A percentile compares a stretch with the other conserved stretches of the same genome.
phyloP scores from a whole-genome alignment of 1,140 invertebrate genomes.

The Coptotermes formosanus region DNA sequence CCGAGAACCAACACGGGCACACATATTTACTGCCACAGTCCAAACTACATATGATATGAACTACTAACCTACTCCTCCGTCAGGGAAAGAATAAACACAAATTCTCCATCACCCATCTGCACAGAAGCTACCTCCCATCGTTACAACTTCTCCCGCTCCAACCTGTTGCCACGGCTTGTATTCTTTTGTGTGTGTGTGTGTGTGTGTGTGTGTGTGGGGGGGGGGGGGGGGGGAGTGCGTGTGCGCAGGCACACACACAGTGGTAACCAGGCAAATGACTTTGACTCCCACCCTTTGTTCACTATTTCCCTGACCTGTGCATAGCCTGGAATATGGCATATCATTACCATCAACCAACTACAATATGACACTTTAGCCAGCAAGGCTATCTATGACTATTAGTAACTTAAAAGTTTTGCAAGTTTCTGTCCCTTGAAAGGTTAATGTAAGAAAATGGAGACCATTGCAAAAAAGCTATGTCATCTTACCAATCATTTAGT shows the following conservation, averaged over 20 bases:
- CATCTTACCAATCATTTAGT: not conserved
- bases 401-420: not conserved
- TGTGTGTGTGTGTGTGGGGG: no score
- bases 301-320: no score
- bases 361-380: not conserved
- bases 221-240: no score
- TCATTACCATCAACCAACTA: constrained; percentile 5
- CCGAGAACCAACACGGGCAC: not conserved
- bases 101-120: no score
- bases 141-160: not conserved
- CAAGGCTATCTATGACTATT: not conserved
- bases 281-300: no score
- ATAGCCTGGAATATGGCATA: not conserved
- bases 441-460: not conserved
- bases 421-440: not conserved
- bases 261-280: no score
- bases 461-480: not conserved
- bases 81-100: no score
- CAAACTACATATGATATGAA: not conserved
- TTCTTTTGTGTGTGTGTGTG: no score
- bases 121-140: not conserved
- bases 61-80: no score
- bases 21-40: constrained; percentile 2
- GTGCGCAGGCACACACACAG: no score
- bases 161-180: no score